Base-by-base conservation (phyloP, 2,888 invertebrate genomes). In the Tetragnatha montana region DNA sequence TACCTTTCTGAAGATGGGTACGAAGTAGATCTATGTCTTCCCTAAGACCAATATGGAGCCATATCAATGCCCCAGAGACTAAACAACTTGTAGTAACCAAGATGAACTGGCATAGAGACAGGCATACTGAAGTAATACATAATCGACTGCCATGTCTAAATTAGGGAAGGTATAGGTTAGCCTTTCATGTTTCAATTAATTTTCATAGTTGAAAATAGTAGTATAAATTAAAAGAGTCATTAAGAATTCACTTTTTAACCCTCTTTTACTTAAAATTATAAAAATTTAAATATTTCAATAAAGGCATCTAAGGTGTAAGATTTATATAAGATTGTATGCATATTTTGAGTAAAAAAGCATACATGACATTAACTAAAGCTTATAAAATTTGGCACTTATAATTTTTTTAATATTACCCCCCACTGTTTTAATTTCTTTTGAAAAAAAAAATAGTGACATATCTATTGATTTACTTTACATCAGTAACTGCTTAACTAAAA, bases 31-130 rank as follows among this genome's bases (percentile, higher is more conserved):
- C 93, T 50, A 93, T 92, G 89, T 93, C 93, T 88, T 92, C 92
- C 91, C 93, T 93, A 89, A 94, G 92, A 91, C 93, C 93, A 90
- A 93, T 92, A 91, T 93, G 93, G 92, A 94, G 92, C 93, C 93
- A 93, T 80, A 93, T 92, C 51, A 93, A 92, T 10, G 93, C 93
- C 71, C 92, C 93, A 87, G 93, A 93, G 70, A 93, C 92, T 70
- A 93, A 92, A 83, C 93, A 91, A 92, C 93, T 93, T 22, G 93
- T 92, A 35, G 93, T 92, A 88, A 93, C 92, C 88, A 93, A 91
- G 90, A 93, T 92, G 91, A 93, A 92, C 74, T 92, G 92, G 85
- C 92, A 92, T 73, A 93, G 91, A 51, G 93, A 92, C 80, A 93
- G 87, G 91, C 93, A 93, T 73, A 93, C 92, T 22, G 93, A 92